Percentiles rank a stretch among this genome's conserved stretches.
phyloP scores from a whole-genome alignment of 2,888 invertebrate genomes.

The Ischnura elegans region DNA sequence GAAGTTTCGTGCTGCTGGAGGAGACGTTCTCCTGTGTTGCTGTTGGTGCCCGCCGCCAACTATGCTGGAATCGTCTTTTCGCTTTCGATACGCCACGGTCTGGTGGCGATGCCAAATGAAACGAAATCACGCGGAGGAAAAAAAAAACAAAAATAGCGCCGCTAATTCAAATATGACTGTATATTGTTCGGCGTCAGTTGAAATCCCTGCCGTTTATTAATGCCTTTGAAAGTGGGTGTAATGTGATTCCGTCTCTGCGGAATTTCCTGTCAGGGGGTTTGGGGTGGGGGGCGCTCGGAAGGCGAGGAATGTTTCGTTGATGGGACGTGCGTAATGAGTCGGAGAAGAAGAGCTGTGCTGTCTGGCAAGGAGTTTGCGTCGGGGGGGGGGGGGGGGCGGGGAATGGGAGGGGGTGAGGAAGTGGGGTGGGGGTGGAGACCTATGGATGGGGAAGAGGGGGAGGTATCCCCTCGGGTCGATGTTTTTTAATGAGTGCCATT shows the following conservation, averaged over 20 bases:
- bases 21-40: no score
- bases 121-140: no score
- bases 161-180: no score
- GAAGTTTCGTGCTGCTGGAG: no score
- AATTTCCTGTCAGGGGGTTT: background rate
- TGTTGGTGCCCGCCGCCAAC: no score
- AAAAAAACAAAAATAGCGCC: no score
- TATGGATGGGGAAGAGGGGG: background rate
- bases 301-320: background rate
- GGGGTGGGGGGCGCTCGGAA: background rate
- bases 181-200: no score
- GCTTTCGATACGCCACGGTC: background rate
- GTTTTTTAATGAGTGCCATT: constrained; percentile 4
- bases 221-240: background rate
- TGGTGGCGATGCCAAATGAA: no score
- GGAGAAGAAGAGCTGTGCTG: background rate
- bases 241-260: background rate
- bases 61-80: background rate
- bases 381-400: background rate
- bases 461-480: background rate
- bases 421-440: background rate
- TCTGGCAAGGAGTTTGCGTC: constrained; percentile 16
- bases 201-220: no score
- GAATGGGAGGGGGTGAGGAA: background rate
- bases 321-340: background rate